Evolutionary conservation across 2,888 invertebrate species (phyloP).

Genomic region (Antheraea yamamai): DNA sequence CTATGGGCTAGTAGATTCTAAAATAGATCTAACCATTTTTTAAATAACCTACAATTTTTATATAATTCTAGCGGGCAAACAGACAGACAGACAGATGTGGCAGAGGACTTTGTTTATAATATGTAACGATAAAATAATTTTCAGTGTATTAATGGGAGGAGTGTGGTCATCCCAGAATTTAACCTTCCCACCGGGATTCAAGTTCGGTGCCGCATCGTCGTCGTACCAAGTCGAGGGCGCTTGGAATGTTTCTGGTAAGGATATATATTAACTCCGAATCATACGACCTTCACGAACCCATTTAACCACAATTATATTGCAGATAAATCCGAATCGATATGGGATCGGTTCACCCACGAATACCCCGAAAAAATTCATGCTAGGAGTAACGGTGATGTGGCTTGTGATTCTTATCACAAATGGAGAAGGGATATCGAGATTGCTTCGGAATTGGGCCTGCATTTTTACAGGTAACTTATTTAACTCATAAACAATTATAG

Average conservation of each 20-base stretch:
- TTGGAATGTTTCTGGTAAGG: slow-evolving; percentile 64
- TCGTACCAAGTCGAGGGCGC: slow-evolving; percentile 67
- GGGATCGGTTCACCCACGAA: slow-evolving; percentile 67
- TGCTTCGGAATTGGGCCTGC: slow-evolving; percentile 57
- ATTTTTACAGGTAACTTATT: slow-evolving; percentile 61
- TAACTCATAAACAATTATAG: not conserved
- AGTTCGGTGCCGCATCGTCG: slow-evolving; percentile 59
- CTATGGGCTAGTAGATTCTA: too few relatives aligned
- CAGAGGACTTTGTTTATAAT: too few relatives aligned
- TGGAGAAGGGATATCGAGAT: slow-evolving; percentile 76
- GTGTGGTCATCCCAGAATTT: not conserved
- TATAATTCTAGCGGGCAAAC: not conserved
- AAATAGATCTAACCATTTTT: too few relatives aligned
- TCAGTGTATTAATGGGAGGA: not conserved
- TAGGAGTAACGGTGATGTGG: slow-evolving; percentile 79
- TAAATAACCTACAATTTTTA: too few relatives aligned
- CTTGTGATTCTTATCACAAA: slow-evolving; percentile 66
- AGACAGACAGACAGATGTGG: too few relatives aligned
- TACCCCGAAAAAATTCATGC: slow-evolving; percentile 28
- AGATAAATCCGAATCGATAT: slow-evolving; percentile 81
- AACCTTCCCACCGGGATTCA: slow-evolving; percentile 51
- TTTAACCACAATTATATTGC: not conserved
- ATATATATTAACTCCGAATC: not conserved
- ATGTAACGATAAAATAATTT: not conserved
- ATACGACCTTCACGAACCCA: not conserved